Evolutionary conservation across 2,888 invertebrate genomes (phyloP).

Genomic region (Coelogynopora nodosa): DNA sequence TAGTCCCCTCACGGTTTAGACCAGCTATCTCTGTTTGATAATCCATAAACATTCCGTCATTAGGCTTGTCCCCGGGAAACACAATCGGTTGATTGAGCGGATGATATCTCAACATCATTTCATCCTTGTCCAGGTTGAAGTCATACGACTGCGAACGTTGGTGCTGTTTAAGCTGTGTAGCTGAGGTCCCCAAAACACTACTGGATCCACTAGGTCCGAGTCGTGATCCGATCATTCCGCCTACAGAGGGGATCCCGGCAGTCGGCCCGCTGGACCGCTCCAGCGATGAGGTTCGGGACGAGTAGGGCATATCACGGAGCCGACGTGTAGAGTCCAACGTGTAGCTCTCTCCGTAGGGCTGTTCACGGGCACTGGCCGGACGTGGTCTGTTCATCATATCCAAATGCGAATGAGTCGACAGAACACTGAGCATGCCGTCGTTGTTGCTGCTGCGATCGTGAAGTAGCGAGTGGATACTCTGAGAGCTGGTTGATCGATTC

Average conservation of each 20-base stretch:
- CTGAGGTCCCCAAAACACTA: constrained; percentile 26
- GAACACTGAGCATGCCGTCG: background rate
- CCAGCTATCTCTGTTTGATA: constrained; percentile 78
- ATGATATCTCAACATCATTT: background rate
- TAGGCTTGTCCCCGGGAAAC: background rate
- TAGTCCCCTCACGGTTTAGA: constrained; percentile 77
- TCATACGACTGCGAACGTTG: constrained; percentile 39
- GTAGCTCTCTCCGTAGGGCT: constrained; percentile 61
- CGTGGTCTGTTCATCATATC: constrained; percentile 38
- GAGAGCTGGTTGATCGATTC: constrained; percentile 39
- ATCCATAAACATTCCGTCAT: constrained; percentile 32
- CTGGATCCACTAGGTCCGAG: background rate
- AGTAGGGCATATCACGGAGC: background rate
- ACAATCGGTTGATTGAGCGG: background rate
- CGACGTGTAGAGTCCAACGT: background rate
- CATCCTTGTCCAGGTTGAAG: constrained; percentile 63
- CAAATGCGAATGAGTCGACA: background rate
- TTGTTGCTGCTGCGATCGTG: background rate
- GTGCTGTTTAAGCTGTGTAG: constrained; percentile 33
- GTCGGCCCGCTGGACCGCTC: background rate
- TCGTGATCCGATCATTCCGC: background rate
- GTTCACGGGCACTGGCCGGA: constrained; percentile 46
- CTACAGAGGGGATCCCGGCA: background rate
- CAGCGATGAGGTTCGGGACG: constrained; percentile 9
- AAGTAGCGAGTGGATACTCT: constrained; percentile 6